These are phyloP conservation scores for Harpagifer antarcticus DNA, from an alignment of 2,797 vertebrate genomes.

Conservation along the genomic window DNA sequence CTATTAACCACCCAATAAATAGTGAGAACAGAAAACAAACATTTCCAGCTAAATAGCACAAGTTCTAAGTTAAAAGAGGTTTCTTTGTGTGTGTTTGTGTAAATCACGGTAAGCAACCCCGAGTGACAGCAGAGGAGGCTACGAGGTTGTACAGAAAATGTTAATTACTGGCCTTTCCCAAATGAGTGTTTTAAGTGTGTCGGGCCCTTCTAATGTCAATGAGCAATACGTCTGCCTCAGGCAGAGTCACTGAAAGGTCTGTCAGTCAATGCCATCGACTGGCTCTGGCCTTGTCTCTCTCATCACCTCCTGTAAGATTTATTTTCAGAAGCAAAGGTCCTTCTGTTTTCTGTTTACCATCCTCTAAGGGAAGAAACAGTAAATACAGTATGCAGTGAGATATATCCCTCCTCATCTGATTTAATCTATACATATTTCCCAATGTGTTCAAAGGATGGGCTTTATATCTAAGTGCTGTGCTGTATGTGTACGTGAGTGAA, in stretches of 20 bases:
- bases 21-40: neutral
- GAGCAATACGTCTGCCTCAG: conserved; percentile 65
- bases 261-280: conserved; percentile 75
- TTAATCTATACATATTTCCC: neutral
- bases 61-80: neutral
- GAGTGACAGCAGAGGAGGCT: conserved; percentile 22
- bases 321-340: conserved; percentile 51
- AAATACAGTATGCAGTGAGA: neutral
- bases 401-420: neutral
- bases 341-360: conserved; percentile 30
- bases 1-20: neutral
- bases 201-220: conserved; percentile 62
- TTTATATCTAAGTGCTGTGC: conserved; percentile 14
- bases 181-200: conserved; percentile 69
- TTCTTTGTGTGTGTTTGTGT: conserved; percentile 14
- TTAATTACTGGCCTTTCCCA: conserved; percentile 61
- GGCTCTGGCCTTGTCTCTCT: conserved; percentile 64
- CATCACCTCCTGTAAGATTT: conserved; percentile 51
- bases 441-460: conserved; percentile 9
- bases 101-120: conserved; percentile 18
- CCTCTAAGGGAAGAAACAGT: conserved; percentile 7
- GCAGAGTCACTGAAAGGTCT: conserved; percentile 70
- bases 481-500: conserved; percentile 11
- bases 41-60: neutral
- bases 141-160: conserved; percentile 49